A percentile compares a stretch with the other conserved stretches of the same genome.
phyloP scores from a whole-genome alignment of 2,888 invertebrate species.

The Chironomus tentans region DNA sequence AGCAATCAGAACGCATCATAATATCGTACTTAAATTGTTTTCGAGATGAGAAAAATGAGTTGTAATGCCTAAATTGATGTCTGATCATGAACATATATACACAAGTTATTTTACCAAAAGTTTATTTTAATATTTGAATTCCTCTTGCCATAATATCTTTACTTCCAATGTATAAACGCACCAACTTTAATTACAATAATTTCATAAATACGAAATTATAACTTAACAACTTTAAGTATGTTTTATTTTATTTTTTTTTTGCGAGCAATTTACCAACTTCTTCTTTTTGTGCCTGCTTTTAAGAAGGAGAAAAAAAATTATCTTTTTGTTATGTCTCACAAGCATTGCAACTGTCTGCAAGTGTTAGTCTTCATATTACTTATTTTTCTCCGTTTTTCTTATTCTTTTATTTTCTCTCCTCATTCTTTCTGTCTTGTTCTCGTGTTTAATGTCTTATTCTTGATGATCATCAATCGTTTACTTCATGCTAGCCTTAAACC shows the following conservation, averaged over 20 bases:
- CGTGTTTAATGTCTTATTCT: slow-evolving; percentile 24
- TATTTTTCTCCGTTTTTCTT: neutral
- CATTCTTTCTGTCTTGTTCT: slow-evolving; percentile 11
- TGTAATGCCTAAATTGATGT: slow-evolving; percentile 24
- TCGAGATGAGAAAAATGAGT: slow-evolving; percentile 21
- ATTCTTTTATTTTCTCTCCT: neutral
- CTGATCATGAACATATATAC: slow-evolving; percentile 15
- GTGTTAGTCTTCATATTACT: neutral
- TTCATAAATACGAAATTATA: slow-evolving; percentile 25
- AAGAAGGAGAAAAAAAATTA: neutral
- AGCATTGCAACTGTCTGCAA: slow-evolving; percentile 19
- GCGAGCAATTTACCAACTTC: slow-evolving; percentile 15
- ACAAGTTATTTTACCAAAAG: slow-evolving; percentile 1
- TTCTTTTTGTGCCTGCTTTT: too few relatives aligned
- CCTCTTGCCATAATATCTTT: neutral
- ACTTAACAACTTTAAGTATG: slow-evolving; percentile 25
- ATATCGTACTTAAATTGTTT: neutral
- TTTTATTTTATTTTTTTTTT: neutral
- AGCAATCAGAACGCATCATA: neutral
- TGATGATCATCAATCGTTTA: slow-evolving; percentile 21
- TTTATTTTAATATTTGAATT: slow-evolving; percentile 18
- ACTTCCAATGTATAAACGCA: neutral
- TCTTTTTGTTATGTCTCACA: neutral
- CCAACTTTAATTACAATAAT: slow-evolving; percentile 25
- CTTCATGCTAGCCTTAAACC: slow-evolving; percentile 7